Base-by-base conservation (phyloP, 2,888 invertebrate species). In the Agriopis aurantiaria region DNA sequence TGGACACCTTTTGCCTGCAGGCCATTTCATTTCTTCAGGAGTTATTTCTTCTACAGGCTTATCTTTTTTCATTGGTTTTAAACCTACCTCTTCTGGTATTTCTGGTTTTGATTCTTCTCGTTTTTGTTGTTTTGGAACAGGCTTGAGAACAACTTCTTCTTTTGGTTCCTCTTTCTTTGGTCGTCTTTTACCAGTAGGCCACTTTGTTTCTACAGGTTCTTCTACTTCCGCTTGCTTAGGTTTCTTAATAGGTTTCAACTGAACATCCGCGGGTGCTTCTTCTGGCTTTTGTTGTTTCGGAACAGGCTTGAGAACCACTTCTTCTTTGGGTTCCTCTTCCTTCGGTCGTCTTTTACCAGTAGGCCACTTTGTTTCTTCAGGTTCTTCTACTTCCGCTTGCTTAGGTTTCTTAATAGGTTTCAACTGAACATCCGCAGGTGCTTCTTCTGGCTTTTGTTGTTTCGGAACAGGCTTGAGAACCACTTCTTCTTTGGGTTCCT, bases 101-200 rank as follows among this genome's bases (percentile, higher is more conserved):
- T 73, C 52, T 82, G 91, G 88, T 40, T 89, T 83, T 75, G 8
- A 41, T 14, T 67, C 56, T 88, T 95, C 56, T 90, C 94, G 86
- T 70, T 87, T 85, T 9, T 87, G 66, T 6, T 84, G 75, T 71
- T 80, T 83, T 5, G 82, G 81, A 51, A 91, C 78, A 3, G 95
- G 95, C 70, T 95, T 95, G 0, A 95, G 84, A 45, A 86, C 82
- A 0, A 95, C 82, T 67, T 90, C 76, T 67, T 79, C 79, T 12
- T 85, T 81, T 33, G 84, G 80, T 75, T 87, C 86, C 73, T 91
- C 90, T 77, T 91, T 87, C 60, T 86, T 84, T 0, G 87, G 86
- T 64, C 82, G 87, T 53, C 82, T 82, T 71, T 82, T 86, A 10
- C 84, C 85, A 8, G 80, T 83, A 6, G 82, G 85, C 83, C 87